These are phyloP conservation scores for Colostygia pectinataria DNA, from an alignment of 2,888 invertebrate genomes.

Conservation along the genomic window DNA sequence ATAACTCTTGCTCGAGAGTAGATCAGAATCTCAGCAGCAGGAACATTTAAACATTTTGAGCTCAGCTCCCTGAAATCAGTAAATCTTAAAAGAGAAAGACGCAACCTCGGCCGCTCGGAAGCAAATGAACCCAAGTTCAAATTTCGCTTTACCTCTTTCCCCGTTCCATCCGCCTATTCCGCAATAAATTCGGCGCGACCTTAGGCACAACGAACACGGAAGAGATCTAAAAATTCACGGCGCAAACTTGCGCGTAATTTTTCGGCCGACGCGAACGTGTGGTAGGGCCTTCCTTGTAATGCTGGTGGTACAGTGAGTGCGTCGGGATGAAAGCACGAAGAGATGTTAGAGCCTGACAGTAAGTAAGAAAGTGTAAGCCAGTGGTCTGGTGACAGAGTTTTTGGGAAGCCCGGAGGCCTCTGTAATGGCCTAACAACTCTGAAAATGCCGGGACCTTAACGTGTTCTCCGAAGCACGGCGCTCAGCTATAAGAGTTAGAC, in stretches of 20 bases:
- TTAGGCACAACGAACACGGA: slow-evolving; percentile 68
- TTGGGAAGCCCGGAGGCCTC: too few relatives aligned
- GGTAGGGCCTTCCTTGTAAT: slow-evolving; percentile 65
- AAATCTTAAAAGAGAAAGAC: slow-evolving; percentile 8
- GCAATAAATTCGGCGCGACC: slow-evolving; percentile 49
- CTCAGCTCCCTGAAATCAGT: too few relatives aligned
- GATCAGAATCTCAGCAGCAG: too few relatives aligned
- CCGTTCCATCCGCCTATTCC: slow-evolving; percentile 27
- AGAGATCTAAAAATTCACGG: slow-evolving; percentile 74
- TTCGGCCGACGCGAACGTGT: slow-evolving; percentile 75
- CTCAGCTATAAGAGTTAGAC: too few relatives aligned
- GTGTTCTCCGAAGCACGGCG: too few relatives aligned
- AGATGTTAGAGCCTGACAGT: not conserved
- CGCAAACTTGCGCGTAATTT: slow-evolving; percentile 65
- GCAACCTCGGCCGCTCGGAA: slow-evolving; percentile 17
- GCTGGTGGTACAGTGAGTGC: slow-evolving; percentile 46
- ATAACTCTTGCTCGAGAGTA: too few relatives aligned
- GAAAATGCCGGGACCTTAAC: too few relatives aligned
- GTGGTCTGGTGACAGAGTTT: too few relatives aligned
- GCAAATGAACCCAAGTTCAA: slow-evolving; percentile 16
- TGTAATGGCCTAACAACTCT: too few relatives aligned
- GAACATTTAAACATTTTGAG: too few relatives aligned
- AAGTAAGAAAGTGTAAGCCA: too few relatives aligned
- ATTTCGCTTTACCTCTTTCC: slow-evolving; percentile 27
- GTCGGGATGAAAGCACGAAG: slow-evolving; percentile 12